A percentile compares a stretch with the other conserved stretches of the same genome.
Conservation (phyloP, 2,797 vertebrate species). For the Trematomus bernacchii region DNA sequence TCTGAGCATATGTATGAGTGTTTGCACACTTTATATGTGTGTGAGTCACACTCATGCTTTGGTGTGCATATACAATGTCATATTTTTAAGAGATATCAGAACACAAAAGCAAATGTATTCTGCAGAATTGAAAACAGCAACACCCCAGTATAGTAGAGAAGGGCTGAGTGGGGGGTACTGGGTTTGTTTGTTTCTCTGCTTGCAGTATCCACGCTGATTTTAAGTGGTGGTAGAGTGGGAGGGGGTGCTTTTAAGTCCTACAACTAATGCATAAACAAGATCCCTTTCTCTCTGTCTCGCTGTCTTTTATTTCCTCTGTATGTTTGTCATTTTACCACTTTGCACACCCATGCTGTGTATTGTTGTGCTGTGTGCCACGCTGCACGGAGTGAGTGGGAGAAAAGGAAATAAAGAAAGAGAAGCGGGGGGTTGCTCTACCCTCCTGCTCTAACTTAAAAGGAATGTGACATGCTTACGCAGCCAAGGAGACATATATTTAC, state of each 20-base stretch:
- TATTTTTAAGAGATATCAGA: slow-evolving; percentile 36
- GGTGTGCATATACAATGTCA: slow-evolving; percentile 28
- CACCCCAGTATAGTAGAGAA: slow-evolving; percentile 25
- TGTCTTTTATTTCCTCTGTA: slow-evolving; percentile 54
- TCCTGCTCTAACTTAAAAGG: slow-evolving; percentile 44
- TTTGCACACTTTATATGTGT: not conserved
- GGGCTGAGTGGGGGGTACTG: slow-evolving; percentile 26
- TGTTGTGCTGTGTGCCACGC: slow-evolving; percentile 29
- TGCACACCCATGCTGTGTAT: slow-evolving; percentile 51
- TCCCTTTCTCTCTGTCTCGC: slow-evolving; percentile 36
- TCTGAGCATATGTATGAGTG: slow-evolving; percentile 13
- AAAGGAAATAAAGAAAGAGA: slow-evolving; percentile 14
- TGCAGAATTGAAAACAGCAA: slow-evolving; percentile 46
- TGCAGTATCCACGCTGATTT: slow-evolving; percentile 68
- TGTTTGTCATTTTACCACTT: slow-evolving; percentile 55
- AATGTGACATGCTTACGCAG: slow-evolving; percentile 46
- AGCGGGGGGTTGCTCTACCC: slow-evolving; percentile 1
- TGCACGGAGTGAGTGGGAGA: slow-evolving; percentile 26
- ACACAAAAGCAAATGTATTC: slow-evolving; percentile 52
- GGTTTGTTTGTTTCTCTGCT: slow-evolving; percentile 66
- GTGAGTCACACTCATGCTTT: slow-evolving; percentile 28
- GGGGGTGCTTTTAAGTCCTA: slow-evolving; percentile 65
- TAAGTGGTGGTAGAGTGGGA: slow-evolving; percentile 58
- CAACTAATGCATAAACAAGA: slow-evolving; percentile 72
- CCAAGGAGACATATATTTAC: slow-evolving; percentile 1